phyloP scores from a whole-genome alignment of 2,113 vertebrate species.

The Laticauda laticaudata region DNA sequence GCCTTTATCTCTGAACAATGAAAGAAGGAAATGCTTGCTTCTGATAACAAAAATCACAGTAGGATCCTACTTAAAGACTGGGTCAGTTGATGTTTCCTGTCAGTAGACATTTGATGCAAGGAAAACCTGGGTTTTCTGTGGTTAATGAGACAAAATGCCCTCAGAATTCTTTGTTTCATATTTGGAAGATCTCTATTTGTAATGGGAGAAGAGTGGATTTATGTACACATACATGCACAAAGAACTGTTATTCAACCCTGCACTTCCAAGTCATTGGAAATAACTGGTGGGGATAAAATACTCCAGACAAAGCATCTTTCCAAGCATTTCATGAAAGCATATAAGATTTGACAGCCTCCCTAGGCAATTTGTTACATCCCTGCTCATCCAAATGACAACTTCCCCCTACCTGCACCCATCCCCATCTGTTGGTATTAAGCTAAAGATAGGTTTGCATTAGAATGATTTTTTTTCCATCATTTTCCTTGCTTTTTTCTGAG shows the following conservation, averaged over 20 bases:
- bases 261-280: not conserved
- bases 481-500: not conserved
- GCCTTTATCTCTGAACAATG: not conserved
- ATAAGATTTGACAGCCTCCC: slow-evolving; percentile 12
- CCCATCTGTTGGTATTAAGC: not conserved
- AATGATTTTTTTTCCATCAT: not conserved
- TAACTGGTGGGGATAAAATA: too few species aligned
- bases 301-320: not conserved
- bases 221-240: not conserved
- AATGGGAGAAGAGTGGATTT: not conserved
- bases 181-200: not conserved
- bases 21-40: not conserved
- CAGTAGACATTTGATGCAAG: not conserved
- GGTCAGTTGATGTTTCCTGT: not conserved
- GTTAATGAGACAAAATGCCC: not conserved
- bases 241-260: not conserved
- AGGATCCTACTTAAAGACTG: not conserved
- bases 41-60: not conserved
- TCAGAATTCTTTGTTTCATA: too few species aligned
- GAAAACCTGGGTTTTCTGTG: not conserved
- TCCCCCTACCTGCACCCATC: not conserved
- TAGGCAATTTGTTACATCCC: not conserved
- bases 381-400: not conserved
- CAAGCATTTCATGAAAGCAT: not conserved
- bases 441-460: not conserved